Evolutionary conservation across 2,888 invertebrate genomes (phyloP).

Genomic region (Noctua janthe): DNA sequence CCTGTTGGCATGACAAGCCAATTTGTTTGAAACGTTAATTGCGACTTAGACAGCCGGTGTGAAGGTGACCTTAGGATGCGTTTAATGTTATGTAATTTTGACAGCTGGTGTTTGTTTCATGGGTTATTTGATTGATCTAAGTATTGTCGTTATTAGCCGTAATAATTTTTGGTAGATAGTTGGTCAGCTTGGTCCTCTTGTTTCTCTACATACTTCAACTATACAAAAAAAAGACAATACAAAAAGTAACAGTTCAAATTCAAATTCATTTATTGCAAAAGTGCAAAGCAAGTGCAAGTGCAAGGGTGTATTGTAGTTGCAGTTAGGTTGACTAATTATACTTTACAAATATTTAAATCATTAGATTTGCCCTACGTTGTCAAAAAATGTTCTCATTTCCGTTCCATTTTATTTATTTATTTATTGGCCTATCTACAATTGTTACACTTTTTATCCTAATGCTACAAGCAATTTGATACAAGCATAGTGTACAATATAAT

Average conservation of each 20-base stretch:
- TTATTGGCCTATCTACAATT: too few relatives aligned
- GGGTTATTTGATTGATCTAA: conserved; percentile 45
- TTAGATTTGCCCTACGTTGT: too few relatives aligned
- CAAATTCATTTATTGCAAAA: too few relatives aligned
- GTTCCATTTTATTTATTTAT: too few relatives aligned
- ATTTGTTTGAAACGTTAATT: conserved; percentile 78
- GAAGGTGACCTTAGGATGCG: conserved; percentile 66
- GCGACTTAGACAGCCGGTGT: conserved; percentile 63
- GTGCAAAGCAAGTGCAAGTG: too few relatives aligned
- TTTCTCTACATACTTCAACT: not conserved
- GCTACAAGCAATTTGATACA: too few relatives aligned
- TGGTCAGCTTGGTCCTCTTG: not conserved
- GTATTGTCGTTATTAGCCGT: conserved; percentile 28
- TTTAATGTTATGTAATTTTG: conserved; percentile 62
- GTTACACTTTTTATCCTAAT: too few relatives aligned
- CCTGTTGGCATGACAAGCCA: conserved; percentile 83
- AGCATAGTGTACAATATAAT: too few relatives aligned
- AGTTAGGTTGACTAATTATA: not conserved
- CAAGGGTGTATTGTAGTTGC: too few relatives aligned
- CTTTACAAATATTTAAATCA: not conserved
- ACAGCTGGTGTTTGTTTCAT: conserved; percentile 53
- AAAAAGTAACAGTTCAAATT: too few relatives aligned
- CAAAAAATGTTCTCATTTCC: too few relatives aligned
- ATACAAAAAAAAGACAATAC: too few relatives aligned
- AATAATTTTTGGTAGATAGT: not conserved